Evolutionary conservation across 2,888 invertebrate genomes (phyloP), one percentile per base, ranked within the genome.

Genomic region (Cataglyphis altisquamis): DNA sequence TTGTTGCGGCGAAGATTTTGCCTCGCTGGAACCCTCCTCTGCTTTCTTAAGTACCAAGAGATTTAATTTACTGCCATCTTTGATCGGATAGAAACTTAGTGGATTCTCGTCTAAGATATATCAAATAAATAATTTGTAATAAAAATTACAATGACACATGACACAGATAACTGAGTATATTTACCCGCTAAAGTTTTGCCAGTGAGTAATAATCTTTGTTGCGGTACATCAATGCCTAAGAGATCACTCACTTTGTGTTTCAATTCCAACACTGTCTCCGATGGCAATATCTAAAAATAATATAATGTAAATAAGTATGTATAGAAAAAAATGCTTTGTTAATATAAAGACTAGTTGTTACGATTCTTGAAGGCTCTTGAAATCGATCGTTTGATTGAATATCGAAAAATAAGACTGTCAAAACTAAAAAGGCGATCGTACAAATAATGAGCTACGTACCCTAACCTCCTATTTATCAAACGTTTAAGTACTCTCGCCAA

Each of bases 41-140:
- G 85, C 82, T 63, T 90, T 90, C 90, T 97, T 97, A 92, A 97
- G 97, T 5, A 97, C 96, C 39, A 97, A 95, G 84, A 98, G 95
- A 92, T 97, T 97, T 64, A 98, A 92, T 94, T 97, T 98, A 21
- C 97, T 96, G 1, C 97, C 97, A 85, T 97, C 97, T 94, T 97
- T 97, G 52, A 98, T 97, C 6, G 97, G 96, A 93, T 98, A 98
- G 64, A 96, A 96, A 62, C 96, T 95, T 66, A 98, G 95, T 9
- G 96, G 96, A 91, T 97, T 97, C 68, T 97, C 97, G 92, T 98
- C 97, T 92, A 87, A 29, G 6, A 3, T 21, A 41, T 70, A 77
- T 1, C 0, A 21, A 41, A 67, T 62, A 9, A 15, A 62, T 60
- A 57, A 63, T n/a, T 0, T 67, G 12, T 62, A 60, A 48, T 25